Evolutionary conservation across 2,888 invertebrate genomes (phyloP), one percentile per base, ranked within the genome.

Genomic region (Stenotaenia linearis): DNA sequence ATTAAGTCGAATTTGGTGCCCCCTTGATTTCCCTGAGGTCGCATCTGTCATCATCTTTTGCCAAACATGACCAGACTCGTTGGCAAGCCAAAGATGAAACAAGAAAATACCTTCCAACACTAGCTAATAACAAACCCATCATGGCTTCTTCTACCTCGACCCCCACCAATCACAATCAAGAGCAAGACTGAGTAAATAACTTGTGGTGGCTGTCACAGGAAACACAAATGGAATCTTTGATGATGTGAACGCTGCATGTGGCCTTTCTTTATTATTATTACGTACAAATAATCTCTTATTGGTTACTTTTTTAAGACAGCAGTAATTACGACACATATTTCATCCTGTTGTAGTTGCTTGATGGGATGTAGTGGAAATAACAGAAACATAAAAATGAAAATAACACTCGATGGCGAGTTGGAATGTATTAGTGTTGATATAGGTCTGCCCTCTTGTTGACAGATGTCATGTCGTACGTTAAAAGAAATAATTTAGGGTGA

Each of bases 61-160:
- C 69, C 69, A 69, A 69, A 69, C 69, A 69, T 69, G 69, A 23
- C 69, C 69, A 69, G 28, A 69, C 69, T 69, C 69, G 69, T 69
- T 69, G 69, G 69, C 69, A 69, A 69, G 25, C 69, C 69, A 69
- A 69, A 69, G 69, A 69, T 69, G 69, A 69, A 69, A 69, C 69
- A 69, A 69, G 69, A 69, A 69, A 69, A 69, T 69, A 69, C 69
- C 69, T 69, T 69, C 69, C 69, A 69, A 69, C 69, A 69, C 69
- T 69, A 18, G 69, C 69, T 69, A 69, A 69, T 69, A 69, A 69
- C 69, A 69, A 69, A 69, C 69, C 69, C 69, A 69, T 69, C 69
- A 69, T 69, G 69, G 69, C 69, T 6, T 69, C 69, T 1, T 10
- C 28, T 7, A 2, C 69, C 10, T 69, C 69, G 12, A 69, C 69